Conservation (phyloP, 2,797 vertebrate species). For the Perodicticus potto region DNA sequence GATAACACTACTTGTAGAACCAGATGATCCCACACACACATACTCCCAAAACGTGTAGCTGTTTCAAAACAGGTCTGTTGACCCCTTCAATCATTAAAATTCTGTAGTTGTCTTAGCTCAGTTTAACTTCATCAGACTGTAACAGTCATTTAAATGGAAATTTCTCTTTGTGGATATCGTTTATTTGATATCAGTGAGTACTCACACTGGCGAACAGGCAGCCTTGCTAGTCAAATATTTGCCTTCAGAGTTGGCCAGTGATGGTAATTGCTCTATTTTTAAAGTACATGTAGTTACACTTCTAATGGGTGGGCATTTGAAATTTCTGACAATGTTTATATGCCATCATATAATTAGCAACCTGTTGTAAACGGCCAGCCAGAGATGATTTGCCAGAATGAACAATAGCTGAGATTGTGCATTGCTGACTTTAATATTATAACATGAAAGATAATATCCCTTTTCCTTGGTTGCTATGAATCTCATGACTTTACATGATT, state of each 20-base stretch:
- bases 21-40: background rate
- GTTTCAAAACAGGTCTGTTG: constrained; percentile 59
- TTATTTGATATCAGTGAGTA: constrained; percentile 49
- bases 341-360: constrained; percentile 34
- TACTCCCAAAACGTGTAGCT: constrained; percentile 19
- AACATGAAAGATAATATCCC: constrained; percentile 47
- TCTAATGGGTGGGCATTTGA: constrained; percentile 60
- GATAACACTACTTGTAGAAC: background rate
- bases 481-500: background rate
- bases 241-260: constrained; percentile 6
- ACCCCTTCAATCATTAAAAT: constrained; percentile 59
- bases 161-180: constrained; percentile 49
- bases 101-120: constrained; percentile 11
- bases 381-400: constrained; percentile 31
- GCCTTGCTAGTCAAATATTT: constrained; percentile 73
- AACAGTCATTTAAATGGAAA: constrained; percentile 58
- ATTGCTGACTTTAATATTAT: constrained; percentile 8
- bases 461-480: constrained; percentile 46
- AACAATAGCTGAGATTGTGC: constrained; percentile 40
- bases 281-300: constrained; percentile 37
- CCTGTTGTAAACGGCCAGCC: constrained; percentile 52
- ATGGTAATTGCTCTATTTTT: constrained; percentile 44
- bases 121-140: background rate
- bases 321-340: constrained; percentile 56
- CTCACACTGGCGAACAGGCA: constrained; percentile 9